Percentiles rank a stretch among this genome's conserved stretches.
phyloP scores from a whole-genome alignment of 2,113 vertebrate genomes.

The Forbesichthys papilliferus region DNA sequence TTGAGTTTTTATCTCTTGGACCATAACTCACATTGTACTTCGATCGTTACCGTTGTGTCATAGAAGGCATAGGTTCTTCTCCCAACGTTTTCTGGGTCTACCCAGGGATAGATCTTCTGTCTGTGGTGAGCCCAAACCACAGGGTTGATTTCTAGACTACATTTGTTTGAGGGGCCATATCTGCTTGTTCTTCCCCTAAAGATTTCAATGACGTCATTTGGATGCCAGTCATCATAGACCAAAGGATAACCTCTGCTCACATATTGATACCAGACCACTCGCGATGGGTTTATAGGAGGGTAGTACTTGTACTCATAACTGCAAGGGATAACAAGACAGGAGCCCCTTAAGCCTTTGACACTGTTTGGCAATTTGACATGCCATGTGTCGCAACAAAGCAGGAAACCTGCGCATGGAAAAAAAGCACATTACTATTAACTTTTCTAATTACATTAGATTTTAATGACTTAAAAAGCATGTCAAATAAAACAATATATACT shows the following conservation, averaged over 20 bases:
- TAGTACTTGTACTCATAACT: conserved; percentile 35
- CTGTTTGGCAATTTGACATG: conserved; percentile 31
- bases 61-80: conserved; percentile 39
- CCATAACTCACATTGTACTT: conserved; percentile 42
- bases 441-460: too few relatives aligned
- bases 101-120: conserved; percentile 62
- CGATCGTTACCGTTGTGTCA: conserved; percentile 52
- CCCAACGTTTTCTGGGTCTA: conserved; percentile 63
- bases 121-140: conserved; percentile 20
- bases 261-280: conserved; percentile 67
- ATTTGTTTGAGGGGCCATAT: rapidly evolving
- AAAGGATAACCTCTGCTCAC: conserved; percentile 39
- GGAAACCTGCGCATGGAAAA: conserved; percentile 26
- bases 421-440: not conserved
- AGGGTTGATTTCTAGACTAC: conserved; percentile 43
- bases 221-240: conserved; percentile 33
- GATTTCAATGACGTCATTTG: rapidly evolving
- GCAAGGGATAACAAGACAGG: conserved; percentile 69
- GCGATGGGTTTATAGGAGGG: conserved; percentile 19
- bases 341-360: conserved; percentile 42
- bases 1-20: not conserved
- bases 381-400: conserved; percentile 44
- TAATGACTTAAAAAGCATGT: not conserved
- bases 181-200: conserved; percentile 21
- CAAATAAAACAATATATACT: not conserved